Evolutionary conservation across 2,888 invertebrate species (phyloP).

Genomic region (Lepidocyrtinus sp.): DNA sequence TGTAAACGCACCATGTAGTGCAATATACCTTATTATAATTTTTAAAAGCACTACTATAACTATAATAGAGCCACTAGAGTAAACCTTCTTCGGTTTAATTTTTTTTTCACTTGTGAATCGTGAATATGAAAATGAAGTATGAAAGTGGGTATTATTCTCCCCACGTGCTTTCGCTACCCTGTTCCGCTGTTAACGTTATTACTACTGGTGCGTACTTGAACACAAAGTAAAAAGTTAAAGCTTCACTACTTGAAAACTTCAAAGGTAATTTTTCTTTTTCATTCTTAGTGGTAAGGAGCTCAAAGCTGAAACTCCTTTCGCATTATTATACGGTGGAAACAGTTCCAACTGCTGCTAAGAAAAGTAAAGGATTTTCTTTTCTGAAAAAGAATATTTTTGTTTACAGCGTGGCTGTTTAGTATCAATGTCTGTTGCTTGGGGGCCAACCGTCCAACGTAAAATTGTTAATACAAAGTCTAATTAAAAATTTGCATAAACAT

Average conservation of each 20-base stretch:
- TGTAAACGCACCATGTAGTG: not conserved
- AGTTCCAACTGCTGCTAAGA: not conserved
- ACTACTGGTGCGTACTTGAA: not conserved
- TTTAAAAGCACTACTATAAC: not conserved
- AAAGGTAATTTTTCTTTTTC: not conserved
- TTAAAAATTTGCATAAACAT: constrained; percentile 60
- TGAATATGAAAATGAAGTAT: constrained; percentile 41
- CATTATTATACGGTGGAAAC: not conserved
- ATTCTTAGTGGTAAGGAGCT: not conserved
- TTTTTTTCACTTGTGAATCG: not conserved
- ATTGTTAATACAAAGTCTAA: constrained; percentile 46
- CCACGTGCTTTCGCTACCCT: constrained; percentile 35
- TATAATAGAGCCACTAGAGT: constrained; percentile 8
- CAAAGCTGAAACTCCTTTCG: not conserved
- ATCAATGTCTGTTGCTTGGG: no score
- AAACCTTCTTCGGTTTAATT: not conserved
- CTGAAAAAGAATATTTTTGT: not conserved
- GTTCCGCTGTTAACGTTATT: not conserved
- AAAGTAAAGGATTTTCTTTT: not conserved
- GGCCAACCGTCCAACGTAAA: no score
- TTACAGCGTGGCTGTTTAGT: not conserved
- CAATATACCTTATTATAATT: not conserved
- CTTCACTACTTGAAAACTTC: not conserved
- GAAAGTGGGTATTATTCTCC: constrained; percentile 45
- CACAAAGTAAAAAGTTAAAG: constrained; percentile 18